A percentile compares a stretch with the other conserved stretches of the same genome.
Evolutionary conservation across 2,888 invertebrate species (phyloP).

Genomic region (Melanostoma scalare): DNA sequence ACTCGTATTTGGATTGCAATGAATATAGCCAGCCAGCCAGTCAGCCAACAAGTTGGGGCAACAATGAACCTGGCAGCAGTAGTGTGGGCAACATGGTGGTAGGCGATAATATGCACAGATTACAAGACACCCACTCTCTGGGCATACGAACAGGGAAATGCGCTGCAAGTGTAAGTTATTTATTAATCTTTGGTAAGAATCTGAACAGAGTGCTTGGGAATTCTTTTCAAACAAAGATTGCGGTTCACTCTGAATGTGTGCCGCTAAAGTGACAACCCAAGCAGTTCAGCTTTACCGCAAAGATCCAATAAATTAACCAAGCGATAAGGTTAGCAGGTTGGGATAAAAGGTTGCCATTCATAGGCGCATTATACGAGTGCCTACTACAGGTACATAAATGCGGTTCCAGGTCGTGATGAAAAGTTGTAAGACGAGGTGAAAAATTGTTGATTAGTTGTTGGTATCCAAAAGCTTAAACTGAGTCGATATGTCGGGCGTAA

Average conservation of each 20-base stretch:
- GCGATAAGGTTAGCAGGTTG: slow-evolving; percentile 35
- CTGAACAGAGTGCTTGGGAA: slow-evolving; percentile 44
- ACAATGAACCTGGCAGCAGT: neutral
- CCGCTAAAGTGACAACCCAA: slow-evolving; percentile 23
- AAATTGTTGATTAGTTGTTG: too few relatives aligned
- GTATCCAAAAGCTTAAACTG: too few relatives aligned
- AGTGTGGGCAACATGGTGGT: slow-evolving; percentile 35
- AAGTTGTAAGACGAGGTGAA: too few relatives aligned
- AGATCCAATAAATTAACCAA: slow-evolving; percentile 41
- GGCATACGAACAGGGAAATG: slow-evolving; percentile 44
- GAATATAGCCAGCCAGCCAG: neutral
- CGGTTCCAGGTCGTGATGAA: too few relatives aligned
- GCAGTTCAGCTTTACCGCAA: slow-evolving; percentile 11
- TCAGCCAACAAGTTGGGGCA: neutral
- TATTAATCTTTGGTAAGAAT: slow-evolving; percentile 37
- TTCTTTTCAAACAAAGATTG: slow-evolving; percentile 32
- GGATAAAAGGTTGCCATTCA: slow-evolving; percentile 26
- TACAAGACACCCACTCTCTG: slow-evolving; percentile 62
- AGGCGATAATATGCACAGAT: slow-evolving; percentile 67
- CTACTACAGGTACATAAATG: too few relatives aligned
- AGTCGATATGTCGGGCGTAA: too few relatives aligned
- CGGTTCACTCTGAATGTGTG: slow-evolving; percentile 11
- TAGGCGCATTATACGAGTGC: too few relatives aligned
- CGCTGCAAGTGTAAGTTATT: slow-evolving; percentile 41
- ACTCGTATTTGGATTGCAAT: slow-evolving; percentile 64